These are phyloP conservation scores for Pseudopleuronectes americanus DNA, from an alignment of 2,797 vertebrate species.

Conservation along the genomic window DNA sequence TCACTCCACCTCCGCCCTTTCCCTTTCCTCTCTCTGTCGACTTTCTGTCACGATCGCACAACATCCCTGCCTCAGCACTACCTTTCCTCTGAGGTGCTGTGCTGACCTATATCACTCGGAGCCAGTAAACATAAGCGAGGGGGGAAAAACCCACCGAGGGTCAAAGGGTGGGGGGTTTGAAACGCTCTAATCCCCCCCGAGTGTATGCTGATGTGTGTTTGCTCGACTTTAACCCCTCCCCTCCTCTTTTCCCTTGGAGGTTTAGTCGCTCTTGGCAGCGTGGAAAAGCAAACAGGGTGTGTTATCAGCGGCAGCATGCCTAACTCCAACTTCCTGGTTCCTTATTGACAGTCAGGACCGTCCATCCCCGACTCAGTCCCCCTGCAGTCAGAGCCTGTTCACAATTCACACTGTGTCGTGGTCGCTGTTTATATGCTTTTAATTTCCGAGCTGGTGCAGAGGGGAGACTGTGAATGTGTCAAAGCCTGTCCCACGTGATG, in stretches of 20 bases:
- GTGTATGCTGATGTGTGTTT: constrained; percentile 64
- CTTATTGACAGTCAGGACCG: constrained; percentile 38
- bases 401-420: constrained; percentile 13
- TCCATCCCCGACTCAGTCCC: constrained; percentile 22
- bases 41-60: constrained; percentile 35
- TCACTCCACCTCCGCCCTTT: constrained; percentile 19
- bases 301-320: constrained; percentile 71
- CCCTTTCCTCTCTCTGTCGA: constrained; percentile 31
- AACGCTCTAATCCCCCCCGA: constrained; percentile 57
- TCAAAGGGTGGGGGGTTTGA: constrained; percentile 71
- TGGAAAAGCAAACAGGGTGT: constrained; percentile 72
- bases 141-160: constrained; percentile 35
- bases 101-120: constrained; percentile 62
- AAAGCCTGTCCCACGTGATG: constrained; percentile 4
- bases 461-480: not conserved
- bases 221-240: constrained; percentile 45
- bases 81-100: constrained; percentile 53
- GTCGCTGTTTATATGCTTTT: constrained; percentile 29
- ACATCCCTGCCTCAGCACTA: constrained; percentile 59
- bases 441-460: constrained; percentile 10
- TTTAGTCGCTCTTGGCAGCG: constrained; percentile 53
- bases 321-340: constrained; percentile 69
- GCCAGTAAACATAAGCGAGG: constrained; percentile 45
- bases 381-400: constrained; percentile 52
- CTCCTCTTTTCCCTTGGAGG: constrained; percentile 41